Percentiles rank a stretch among this genome's conserved stretches.
Evolutionary conservation across 2,888 invertebrate genomes (phyloP).

Genomic region (Phasia obesa): DNA sequence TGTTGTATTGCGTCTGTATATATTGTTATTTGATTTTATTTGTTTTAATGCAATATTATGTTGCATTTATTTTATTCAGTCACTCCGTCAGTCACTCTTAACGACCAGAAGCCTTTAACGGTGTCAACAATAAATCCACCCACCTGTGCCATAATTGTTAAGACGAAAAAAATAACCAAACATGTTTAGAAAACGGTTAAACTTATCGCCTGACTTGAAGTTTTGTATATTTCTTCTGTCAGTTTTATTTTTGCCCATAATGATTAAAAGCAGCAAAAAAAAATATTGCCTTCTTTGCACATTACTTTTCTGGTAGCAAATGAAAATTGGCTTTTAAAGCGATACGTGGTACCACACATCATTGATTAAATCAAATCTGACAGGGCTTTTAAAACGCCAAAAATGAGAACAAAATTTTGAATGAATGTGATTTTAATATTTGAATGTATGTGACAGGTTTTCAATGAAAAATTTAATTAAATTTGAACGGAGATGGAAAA

Average conservation of each 20-base stretch:
- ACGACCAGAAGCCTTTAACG: constrained; percentile 72
- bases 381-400: constrained; percentile 46
- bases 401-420: constrained; percentile 13
- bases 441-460: constrained; percentile 29
- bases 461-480: background rate
- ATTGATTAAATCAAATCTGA: constrained; percentile 61
- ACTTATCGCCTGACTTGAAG: constrained; percentile 60
- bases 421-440: constrained; percentile 9
- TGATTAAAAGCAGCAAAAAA: constrained; percentile 31
- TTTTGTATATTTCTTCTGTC: constrained; percentile 56
- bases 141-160: constrained; percentile 66
- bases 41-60: constrained; percentile 41
- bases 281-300: constrained; percentile 14
- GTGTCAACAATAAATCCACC: constrained; percentile 74
- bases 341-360: constrained; percentile 47
- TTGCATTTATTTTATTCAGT: constrained; percentile 30
- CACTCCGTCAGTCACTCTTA: constrained; percentile 28
- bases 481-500: background rate
- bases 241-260: constrained; percentile 53
- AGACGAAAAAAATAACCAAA: too few species aligned
- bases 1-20: background rate
- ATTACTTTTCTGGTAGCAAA: constrained; percentile 38
- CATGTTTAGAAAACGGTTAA: constrained; percentile 34
- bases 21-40: background rate
- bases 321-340: constrained; percentile 43